phyloP scores from a whole-genome alignment of 2,113 vertebrate species.

The Corydoras sp. region DNA sequence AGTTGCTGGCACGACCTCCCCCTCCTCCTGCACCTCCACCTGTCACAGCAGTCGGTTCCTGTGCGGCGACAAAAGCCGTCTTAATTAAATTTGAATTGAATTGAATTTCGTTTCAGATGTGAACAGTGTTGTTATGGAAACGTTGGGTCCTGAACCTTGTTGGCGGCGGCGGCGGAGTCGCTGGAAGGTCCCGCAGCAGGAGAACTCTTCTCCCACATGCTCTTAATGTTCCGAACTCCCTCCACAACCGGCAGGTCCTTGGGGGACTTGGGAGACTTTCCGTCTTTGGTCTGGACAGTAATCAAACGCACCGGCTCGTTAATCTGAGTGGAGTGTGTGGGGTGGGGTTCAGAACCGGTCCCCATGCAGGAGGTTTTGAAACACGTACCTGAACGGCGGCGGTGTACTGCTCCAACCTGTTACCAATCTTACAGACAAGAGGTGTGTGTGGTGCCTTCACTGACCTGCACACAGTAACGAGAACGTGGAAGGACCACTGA shows the following conservation, averaged over 20 bases:
- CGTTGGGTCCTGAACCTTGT: conserved; percentile 68
- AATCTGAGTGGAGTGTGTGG: no score
- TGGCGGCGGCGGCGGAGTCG: conserved; percentile 67
- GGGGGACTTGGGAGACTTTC: conserved; percentile 71
- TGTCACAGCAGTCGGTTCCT: conserved; percentile 82
- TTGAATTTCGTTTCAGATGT: no score
- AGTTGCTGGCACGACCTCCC: no score
- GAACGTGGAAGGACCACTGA: no score
- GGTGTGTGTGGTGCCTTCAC: conserved; percentile 74
- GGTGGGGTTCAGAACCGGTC: no score
- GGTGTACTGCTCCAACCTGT: conserved; percentile 85
- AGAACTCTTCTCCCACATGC: conserved; percentile 91
- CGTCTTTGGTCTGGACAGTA: conserved; percentile 73
- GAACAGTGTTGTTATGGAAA: no score
- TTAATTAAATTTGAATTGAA: no score
- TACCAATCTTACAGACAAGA: conserved; percentile 88
- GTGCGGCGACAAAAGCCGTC: background rate
- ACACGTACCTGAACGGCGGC: conserved; percentile 82
- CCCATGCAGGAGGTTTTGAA: no score
- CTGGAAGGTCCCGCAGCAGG: conserved; percentile 35
- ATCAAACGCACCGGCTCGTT: background rate
- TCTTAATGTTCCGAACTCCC: conserved; percentile 88
- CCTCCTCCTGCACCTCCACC: conserved; percentile 72
- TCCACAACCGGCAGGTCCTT: conserved; percentile 79
- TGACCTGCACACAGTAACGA: conserved; percentile 42